phyloP scores from a whole-genome alignment of 2,797 vertebrate genomes.

The Spinibarbus caldwelli region DNA sequence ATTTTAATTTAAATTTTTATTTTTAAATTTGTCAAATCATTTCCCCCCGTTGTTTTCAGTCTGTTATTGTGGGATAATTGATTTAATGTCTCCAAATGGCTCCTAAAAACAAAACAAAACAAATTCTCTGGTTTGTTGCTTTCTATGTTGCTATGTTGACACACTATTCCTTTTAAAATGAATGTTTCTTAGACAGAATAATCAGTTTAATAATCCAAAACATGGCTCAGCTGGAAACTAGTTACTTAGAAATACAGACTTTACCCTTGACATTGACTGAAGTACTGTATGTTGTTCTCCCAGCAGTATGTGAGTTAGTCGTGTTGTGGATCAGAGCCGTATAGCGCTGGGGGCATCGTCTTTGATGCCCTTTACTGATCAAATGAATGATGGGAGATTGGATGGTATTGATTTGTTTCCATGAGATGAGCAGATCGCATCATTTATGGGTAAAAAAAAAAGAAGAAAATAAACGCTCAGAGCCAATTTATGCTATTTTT shows the following conservation, averaged over 20 bases:
- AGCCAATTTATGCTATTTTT: background rate
- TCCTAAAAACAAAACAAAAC: background rate
- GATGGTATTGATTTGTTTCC: constrained; percentile 22
- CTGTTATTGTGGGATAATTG: background rate
- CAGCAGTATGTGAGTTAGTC: background rate
- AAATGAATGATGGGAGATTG: constrained; percentile 9
- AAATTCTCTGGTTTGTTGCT: background rate
- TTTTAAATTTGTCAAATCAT: background rate
- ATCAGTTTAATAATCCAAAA: background rate
- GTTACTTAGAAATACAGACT: background rate
- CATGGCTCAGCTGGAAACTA: background rate
- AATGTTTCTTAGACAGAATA: background rate
- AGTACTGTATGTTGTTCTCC: background rate
- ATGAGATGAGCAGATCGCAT: background rate
- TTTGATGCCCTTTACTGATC: constrained; percentile 30
- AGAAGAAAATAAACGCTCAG: background rate
- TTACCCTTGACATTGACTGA: background rate
- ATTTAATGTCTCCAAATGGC: background rate
- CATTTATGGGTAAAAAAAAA: background rate
- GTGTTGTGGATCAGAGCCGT: constrained; percentile 30
- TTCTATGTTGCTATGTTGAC: background rate
- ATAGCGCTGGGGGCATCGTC: background rate
- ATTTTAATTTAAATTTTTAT: background rate
- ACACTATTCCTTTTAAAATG: background rate
- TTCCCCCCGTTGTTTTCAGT: background rate